These are phyloP conservation scores for Larimichthys crocea DNA, from an alignment of 2,113 vertebrate species.

Conservation along the genomic window DNA sequence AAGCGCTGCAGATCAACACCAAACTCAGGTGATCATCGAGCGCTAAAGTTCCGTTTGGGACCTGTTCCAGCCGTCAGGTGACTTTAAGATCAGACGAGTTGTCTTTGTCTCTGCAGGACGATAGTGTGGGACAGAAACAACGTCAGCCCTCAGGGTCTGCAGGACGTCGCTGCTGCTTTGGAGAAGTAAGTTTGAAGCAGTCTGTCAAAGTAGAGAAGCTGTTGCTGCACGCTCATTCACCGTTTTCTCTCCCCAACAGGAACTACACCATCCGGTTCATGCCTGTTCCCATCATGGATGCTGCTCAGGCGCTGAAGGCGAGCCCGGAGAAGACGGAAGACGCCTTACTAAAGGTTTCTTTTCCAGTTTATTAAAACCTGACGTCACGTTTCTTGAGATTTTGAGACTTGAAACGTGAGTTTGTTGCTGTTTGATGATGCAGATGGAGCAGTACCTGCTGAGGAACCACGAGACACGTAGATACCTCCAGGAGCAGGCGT, in stretches of 20 bases:
- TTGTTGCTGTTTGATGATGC: conserved; percentile 15
- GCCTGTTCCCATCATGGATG: conserved; percentile 97
- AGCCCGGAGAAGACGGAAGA: conserved; percentile 97
- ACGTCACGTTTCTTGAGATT: not conserved
- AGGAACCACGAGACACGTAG: conserved; percentile 96
- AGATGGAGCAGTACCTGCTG: conserved; percentile 98
- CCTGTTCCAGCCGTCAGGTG: not conserved
- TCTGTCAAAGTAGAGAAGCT: not conserved
- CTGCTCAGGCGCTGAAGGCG: conserved; percentile 95
- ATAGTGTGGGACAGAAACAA: conserved; percentile 97
- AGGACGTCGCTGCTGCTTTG: conserved; percentile 94
- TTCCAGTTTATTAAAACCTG: not conserved
- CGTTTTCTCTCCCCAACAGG: conserved; percentile 69
- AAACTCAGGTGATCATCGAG: conserved; percentile 90
- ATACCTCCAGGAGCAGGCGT: conserved; percentile 96
- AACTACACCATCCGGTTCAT: conserved; percentile 98
- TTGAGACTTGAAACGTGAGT: not conserved
- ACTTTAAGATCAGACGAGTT: not conserved
- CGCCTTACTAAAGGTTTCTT: conserved; percentile 92
- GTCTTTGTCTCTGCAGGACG: conserved; percentile 84
- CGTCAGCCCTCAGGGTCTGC: conserved; percentile 93
- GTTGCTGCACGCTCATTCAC: not conserved
- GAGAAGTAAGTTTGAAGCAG: conserved; percentile 87
- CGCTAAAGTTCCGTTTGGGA: not conserved
- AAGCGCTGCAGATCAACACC: conserved; percentile 98